These are phyloP conservation scores for Fregetta grallaria DNA, from an alignment of 2,113 vertebrate genomes.

Conservation along the genomic window DNA sequence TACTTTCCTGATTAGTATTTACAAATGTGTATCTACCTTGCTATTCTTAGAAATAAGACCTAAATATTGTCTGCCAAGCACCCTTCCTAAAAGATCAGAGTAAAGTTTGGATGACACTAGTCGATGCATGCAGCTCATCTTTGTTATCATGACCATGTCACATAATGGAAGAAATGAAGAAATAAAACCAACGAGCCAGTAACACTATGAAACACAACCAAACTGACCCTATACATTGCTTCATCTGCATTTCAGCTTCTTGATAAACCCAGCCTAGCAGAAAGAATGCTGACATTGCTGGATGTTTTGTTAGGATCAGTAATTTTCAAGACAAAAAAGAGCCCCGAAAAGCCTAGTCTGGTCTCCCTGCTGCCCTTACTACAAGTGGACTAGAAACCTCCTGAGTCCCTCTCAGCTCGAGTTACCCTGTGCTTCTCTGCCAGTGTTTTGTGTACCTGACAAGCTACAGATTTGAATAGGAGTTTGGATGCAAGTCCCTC, in stretches of 20 bases:
- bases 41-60: constrained; percentile 35
- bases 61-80: background rate
- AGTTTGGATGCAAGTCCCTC: background rate
- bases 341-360: background rate
- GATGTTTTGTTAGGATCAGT: background rate
- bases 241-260: background rate
- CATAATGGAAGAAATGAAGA: background rate
- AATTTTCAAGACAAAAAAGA: constrained; percentile 5
- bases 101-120: background rate
- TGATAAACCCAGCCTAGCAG: background rate
- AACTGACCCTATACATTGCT: background rate
- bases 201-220: background rate
- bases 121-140: background rate
- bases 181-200: background rate
- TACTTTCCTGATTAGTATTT: constrained; percentile 12
- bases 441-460: background rate
- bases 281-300: background rate
- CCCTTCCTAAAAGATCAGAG: background rate
- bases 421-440: background rate
- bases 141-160: background rate
- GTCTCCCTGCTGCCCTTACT: background rate
- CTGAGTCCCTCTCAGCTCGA: background rate
- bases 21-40: background rate
- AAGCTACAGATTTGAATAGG: background rate
- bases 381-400: background rate